phyloP scores from a whole-genome alignment of 1,140 invertebrate species.

The Ips nitidus region DNA sequence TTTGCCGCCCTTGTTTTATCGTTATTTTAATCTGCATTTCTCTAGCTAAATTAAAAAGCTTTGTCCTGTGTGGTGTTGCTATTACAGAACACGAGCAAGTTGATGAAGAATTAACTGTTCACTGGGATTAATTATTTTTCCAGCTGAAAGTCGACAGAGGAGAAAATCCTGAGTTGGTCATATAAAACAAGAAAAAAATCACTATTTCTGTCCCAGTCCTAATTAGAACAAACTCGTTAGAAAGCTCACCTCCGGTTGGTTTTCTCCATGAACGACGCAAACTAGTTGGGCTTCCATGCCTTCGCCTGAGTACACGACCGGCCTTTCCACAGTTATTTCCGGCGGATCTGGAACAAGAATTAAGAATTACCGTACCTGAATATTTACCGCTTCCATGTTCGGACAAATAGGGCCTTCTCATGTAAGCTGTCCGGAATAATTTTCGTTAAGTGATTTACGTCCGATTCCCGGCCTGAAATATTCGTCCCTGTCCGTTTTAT shows the following conservation, averaged over 20 bases:
- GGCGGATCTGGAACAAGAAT: slow-evolving; percentile 54
- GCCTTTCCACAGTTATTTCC: slow-evolving; percentile 65
- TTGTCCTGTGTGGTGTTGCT: too few relatives aligned
- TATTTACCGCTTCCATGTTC: slow-evolving; percentile 14
- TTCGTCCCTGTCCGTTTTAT: too few relatives aligned
- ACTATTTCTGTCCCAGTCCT: background rate
- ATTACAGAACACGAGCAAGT: too few relatives aligned
- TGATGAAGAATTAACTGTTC: too few relatives aligned
- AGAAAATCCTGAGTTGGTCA: too few relatives aligned
- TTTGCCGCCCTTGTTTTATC: too few relatives aligned
- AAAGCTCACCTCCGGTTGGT: slow-evolving; percentile 61
- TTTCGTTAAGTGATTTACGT: slow-evolving; percentile 16
- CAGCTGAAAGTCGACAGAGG: too few relatives aligned
- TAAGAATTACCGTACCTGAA: slow-evolving; percentile 19
- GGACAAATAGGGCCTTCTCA: slow-evolving; percentile 12
- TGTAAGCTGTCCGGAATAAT: slow-evolving; percentile 15
- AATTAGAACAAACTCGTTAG: slow-evolving; percentile 1
- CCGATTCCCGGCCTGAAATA: background rate
- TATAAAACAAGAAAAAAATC: background rate
- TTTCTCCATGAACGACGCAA: slow-evolving; percentile 68
- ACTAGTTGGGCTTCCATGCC: slow-evolving; percentile 67
- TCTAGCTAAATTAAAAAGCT: too few relatives aligned
- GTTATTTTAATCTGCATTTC: too few relatives aligned
- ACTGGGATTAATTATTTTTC: too few relatives aligned
- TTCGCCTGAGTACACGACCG: slow-evolving; percentile 66